phyloP scores from a whole-genome alignment of 2,888 invertebrate genomes.

The Scelioninae gen. 1 region DNA sequence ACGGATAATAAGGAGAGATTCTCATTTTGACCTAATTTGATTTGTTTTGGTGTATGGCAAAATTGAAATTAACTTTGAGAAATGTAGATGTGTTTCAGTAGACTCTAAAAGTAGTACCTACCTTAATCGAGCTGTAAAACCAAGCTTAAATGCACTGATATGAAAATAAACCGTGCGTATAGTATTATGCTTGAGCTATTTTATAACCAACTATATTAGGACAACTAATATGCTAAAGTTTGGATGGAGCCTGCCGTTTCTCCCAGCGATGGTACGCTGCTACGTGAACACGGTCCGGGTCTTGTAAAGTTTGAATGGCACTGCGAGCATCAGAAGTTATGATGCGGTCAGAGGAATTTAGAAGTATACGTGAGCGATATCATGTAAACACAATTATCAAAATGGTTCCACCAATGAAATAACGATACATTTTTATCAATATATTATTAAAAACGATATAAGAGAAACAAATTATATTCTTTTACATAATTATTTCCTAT shows the following conservation, averaged over 20 bases:
- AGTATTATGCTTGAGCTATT: constrained; percentile 51
- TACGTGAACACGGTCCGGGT: constrained; percentile 42
- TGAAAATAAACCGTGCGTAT: constrained; percentile 49
- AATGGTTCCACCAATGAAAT: neutral
- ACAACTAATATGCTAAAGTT: constrained; percentile 68
- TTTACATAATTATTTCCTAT: no score
- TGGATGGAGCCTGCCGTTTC: constrained; percentile 49
- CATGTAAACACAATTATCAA: constrained; percentile 28
- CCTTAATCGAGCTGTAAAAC: neutral
- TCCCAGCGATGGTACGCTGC: constrained; percentile 54
- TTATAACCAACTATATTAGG: constrained; percentile 59
- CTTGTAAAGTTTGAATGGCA: constrained; percentile 61
- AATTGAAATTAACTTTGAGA: constrained; percentile 5
- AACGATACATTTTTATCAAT: constrained; percentile 1
- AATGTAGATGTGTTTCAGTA: constrained; percentile 1
- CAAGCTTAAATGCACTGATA: constrained; percentile 27
- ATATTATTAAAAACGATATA: no score
- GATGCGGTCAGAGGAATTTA: constrained; percentile 39
- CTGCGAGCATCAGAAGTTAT: constrained; percentile 57
- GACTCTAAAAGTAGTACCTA: neutral
- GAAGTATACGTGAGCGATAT: constrained; percentile 64
- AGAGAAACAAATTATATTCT: no score
- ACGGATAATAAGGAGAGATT: constrained; percentile 3
- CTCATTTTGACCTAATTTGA: constrained; percentile 8
- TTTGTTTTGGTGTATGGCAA: neutral